These are phyloP conservation scores for Phrynosoma blainvillii DNA, from an alignment of 2,113 vertebrate species.

Conservation along the genomic window DNA sequence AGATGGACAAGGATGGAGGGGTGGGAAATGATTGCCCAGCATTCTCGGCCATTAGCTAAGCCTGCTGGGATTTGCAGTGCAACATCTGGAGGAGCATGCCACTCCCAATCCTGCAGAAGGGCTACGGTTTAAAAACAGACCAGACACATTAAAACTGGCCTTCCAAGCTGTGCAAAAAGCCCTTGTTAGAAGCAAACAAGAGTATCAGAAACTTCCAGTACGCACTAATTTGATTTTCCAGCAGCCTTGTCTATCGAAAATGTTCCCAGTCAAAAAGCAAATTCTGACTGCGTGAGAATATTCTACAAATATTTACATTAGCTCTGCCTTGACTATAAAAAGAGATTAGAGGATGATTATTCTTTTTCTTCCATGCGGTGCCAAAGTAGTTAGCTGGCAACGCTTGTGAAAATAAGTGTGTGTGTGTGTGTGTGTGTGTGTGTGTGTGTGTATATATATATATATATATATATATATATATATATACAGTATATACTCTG, in stretches of 20 bases:
- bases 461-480: no score
- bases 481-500: not conserved
- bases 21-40: no score
- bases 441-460: no score
- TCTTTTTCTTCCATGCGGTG: not conserved
- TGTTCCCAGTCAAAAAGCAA: slow-evolving; percentile 64
- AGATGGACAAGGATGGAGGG: no score
- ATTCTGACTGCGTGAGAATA: slow-evolving; percentile 74
- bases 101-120: no score
- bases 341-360: not conserved
- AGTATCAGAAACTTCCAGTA: slow-evolving; percentile 49
- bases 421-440: not conserved
- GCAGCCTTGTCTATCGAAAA: slow-evolving; percentile 70
- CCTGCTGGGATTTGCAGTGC: no score
- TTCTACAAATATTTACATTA: slow-evolving; percentile 77
- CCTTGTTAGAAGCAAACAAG: no score
- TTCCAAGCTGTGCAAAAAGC: no score
- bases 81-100: no score
- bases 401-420: not conserved
- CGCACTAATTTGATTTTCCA: slow-evolving; percentile 72
- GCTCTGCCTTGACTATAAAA: slow-evolving; percentile 37
- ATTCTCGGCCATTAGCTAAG: no score
- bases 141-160: no score
- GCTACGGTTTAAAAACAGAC: no score
- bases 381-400: slow-evolving; percentile 50